phyloP scores from a whole-genome alignment of 2,113 vertebrate genomes.

The Platichthys flesus region DNA sequence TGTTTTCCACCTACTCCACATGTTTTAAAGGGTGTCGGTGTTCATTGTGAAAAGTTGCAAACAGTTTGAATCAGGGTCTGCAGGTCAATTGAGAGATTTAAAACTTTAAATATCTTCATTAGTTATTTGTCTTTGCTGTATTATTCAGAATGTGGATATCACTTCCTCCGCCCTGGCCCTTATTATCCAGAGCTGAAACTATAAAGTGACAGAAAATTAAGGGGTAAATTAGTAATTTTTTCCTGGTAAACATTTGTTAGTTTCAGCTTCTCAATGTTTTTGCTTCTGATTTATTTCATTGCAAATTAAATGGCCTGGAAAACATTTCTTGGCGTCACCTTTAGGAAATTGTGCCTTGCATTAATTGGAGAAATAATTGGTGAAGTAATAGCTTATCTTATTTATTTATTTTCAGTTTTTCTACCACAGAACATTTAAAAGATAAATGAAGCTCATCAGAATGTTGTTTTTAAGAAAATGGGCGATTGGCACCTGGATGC shows the following conservation, averaged over 20 bases:
- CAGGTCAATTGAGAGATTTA: background rate
- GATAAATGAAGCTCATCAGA: conserved; percentile 2
- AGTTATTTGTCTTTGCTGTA: too few species aligned
- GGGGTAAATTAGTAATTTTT: too few species aligned
- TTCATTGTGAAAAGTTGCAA: background rate
- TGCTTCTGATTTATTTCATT: too few species aligned
- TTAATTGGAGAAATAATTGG: background rate
- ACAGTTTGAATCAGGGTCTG: background rate
- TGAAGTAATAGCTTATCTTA: background rate
- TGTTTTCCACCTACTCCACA: background rate
- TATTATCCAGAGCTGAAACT: too few species aligned
- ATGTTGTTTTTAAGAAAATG: conserved; percentile 5
- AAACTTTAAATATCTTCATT: too few species aligned
- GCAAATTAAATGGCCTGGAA: too few species aligned
- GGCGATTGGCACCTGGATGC: background rate
- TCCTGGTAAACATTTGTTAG: background rate
- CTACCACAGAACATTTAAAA: conserved; percentile 4
- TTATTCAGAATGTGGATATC: too few species aligned
- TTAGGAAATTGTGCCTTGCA: background rate
- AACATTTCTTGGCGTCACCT: background rate
- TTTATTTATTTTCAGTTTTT: background rate
- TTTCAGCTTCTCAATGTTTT: background rate
- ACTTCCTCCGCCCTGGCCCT: too few species aligned
- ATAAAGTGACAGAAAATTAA: too few species aligned
- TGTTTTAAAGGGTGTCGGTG: conserved; percentile 1